Evolutionary conservation across 1,140 invertebrate genomes (phyloP), one percentile per base, ranked within the genome.

Genomic region (Cydia strobilella): DNA sequence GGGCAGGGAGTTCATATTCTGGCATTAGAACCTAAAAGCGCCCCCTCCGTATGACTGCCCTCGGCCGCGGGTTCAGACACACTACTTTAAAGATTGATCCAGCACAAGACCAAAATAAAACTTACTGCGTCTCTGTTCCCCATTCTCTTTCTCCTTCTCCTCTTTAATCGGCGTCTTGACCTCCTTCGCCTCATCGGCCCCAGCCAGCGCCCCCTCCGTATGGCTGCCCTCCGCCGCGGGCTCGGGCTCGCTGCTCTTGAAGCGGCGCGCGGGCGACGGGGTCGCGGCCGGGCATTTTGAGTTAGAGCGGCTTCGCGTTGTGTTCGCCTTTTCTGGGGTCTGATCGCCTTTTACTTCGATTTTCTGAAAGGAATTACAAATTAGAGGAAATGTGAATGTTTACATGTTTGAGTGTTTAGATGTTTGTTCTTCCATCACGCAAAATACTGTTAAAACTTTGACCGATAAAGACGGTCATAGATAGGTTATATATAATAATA

Each of bases 341-440:
- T 89, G 85, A 25, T 93, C 93, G n/a, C 75, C 75, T 84, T 93
- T 93, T 9, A 88, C 85, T 84, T 93, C 91, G 51, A 90, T 86
- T 80, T 93, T 93, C 91, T 93, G 77, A 62, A 69, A 90, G 87
- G 76, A 54, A 20, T 7, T 23, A 23, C 9, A 0, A 23, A 10
- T 59, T 23, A 59, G 7, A 9, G 15, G 13, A 39, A 10, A 39
- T 2, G 35, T 45, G 10, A 15, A 45, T 15, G 12, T 13, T 45
- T 45, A 39, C 5, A 39, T 5, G 6, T 6, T 39, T 27, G 25
- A 3, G 25, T 27, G 25, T 27, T 27, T 27, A 27, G 3, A 27
- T 27, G 25, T 27, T 27, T n/a, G n/a, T n/a, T n/a, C n/a, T n/a
- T n/a, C n/a, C n/a, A n/a, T n/a, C n/a, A n/a, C n/a, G n/a, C n/a